phyloP scores from a whole-genome alignment of 1,140 invertebrate genomes.

The Nebria ingens region DNA sequence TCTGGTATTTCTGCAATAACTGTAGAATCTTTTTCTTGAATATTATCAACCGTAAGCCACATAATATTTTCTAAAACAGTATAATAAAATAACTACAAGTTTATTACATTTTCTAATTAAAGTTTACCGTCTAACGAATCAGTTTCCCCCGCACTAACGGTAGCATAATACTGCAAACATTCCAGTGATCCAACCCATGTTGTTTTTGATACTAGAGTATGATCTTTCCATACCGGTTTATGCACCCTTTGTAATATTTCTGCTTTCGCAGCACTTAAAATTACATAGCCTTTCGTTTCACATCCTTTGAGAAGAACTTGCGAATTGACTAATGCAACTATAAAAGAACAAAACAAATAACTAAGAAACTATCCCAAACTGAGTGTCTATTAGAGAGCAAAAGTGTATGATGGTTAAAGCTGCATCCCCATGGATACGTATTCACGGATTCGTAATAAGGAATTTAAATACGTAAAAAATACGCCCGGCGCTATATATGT shows the following conservation, averaged over 20 bases:
- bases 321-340: conserved; percentile 90
- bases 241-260: conserved; percentile 87
- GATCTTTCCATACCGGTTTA: conserved; percentile 82
- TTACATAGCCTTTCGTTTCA: conserved; percentile 93
- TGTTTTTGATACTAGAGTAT: conserved; percentile 82
- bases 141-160: conserved; percentile 76
- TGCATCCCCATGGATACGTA: no score
- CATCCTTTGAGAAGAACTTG: conserved; percentile 93
- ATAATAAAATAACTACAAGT: neutral
- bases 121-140: conserved; percentile 33
- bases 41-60: conserved; percentile 90
- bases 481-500: neutral
- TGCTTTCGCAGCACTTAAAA: conserved; percentile 90
- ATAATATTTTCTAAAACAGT: conserved; percentile 71
- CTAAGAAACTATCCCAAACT: conserved; percentile 1
- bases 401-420: no score
- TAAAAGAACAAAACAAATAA: conserved; percentile 24
- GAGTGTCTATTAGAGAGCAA: neutral
- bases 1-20: conserved; percentile 70
- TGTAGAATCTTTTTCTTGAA: conserved; percentile 72
- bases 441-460: no score
- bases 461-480: no score
- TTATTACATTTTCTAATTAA: neutral
- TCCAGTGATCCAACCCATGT: conserved; percentile 92
- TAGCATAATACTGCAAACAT: conserved; percentile 99